Conservation (phyloP, 2,113 vertebrate genomes). For the Sphaerodactylus townsendi region DNA sequence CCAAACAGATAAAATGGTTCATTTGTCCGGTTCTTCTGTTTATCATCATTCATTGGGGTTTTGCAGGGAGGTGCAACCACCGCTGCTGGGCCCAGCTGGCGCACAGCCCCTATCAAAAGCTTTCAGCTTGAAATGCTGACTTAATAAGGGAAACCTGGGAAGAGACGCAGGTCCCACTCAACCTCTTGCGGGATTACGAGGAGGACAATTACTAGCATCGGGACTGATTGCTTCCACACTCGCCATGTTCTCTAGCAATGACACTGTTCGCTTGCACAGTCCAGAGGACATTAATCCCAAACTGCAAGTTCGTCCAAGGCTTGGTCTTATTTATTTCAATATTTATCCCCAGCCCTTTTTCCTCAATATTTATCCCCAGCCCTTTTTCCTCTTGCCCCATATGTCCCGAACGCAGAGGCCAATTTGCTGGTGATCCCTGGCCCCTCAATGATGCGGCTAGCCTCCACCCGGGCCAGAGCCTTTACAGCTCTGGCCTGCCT, state of each 20-base stretch:
- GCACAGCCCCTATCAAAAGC: slow-evolving; percentile 7
- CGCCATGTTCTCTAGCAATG: too few relatives aligned
- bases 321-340: too few relatives aligned
- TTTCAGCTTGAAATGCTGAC: slow-evolving; percentile 7
- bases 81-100: slow-evolving; percentile 18
- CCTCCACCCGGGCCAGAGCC: too few relatives aligned
- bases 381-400: too few relatives aligned
- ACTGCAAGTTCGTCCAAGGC: too few relatives aligned
- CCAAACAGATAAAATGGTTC: slow-evolving; percentile 43
- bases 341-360: too few relatives aligned
- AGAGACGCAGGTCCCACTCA: neutral
- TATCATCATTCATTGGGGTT: slow-evolving; percentile 33
- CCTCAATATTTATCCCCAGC: too few relatives aligned
- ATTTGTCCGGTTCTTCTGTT: slow-evolving; percentile 45
- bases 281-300: neutral
- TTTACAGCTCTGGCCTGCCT: too few relatives aligned
- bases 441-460: too few relatives aligned
- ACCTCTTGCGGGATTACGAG: neutral
- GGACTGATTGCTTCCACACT: neutral
- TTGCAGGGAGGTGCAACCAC: slow-evolving; percentile 9
- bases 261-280: neutral
- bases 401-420: too few relatives aligned
- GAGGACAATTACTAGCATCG: neutral
- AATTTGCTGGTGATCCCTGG: too few relatives aligned
- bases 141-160: neutral